A percentile compares a stretch with the other conserved stretches of the same genome.
These are phyloP conservation scores for Cynodonichthys magdalenae DNA, from an alignment of 2,797 vertebrate species.

Conservation along the genomic window DNA sequence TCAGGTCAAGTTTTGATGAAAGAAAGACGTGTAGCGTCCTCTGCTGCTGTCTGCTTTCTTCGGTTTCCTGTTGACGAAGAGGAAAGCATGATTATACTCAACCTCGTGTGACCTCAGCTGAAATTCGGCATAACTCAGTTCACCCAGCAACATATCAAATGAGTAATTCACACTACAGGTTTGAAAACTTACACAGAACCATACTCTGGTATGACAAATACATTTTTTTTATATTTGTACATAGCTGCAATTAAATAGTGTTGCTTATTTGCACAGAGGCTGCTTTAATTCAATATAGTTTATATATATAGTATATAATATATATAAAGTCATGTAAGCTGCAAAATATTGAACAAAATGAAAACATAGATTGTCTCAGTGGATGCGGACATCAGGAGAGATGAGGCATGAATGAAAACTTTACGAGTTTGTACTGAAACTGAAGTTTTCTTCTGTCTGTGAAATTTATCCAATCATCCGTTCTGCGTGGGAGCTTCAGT, in stretches of 20 bases:
- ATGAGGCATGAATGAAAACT: conserved; percentile 28
- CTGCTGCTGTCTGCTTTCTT: conserved; percentile 57
- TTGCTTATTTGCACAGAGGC: too few relatives aligned
- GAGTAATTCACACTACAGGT: background rate
- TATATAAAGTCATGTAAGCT: too few relatives aligned
- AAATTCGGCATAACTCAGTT: background rate
- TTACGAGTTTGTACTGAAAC: conserved; percentile 21
- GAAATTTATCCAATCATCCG: conserved; percentile 23
- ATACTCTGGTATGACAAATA: background rate
- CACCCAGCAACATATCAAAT: background rate
- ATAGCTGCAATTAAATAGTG: background rate
- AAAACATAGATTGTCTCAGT: too few relatives aligned
- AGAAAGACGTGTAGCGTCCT: conserved; percentile 61
- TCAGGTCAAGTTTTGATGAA: conserved; percentile 38
- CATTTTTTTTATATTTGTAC: background rate
- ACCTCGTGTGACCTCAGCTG: background rate
- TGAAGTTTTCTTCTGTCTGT: conserved; percentile 7
- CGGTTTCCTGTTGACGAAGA: conserved; percentile 15
- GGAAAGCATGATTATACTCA: background rate
- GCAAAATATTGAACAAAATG: too few relatives aligned
- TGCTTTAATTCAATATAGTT: too few relatives aligned
- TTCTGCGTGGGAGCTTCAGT: conserved; percentile 12
- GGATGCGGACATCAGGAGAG: background rate
- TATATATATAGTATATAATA: too few relatives aligned
- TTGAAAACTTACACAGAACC: background rate